Conservation (phyloP, 2,113 vertebrate genomes). For the Noturus placidus region DNA sequence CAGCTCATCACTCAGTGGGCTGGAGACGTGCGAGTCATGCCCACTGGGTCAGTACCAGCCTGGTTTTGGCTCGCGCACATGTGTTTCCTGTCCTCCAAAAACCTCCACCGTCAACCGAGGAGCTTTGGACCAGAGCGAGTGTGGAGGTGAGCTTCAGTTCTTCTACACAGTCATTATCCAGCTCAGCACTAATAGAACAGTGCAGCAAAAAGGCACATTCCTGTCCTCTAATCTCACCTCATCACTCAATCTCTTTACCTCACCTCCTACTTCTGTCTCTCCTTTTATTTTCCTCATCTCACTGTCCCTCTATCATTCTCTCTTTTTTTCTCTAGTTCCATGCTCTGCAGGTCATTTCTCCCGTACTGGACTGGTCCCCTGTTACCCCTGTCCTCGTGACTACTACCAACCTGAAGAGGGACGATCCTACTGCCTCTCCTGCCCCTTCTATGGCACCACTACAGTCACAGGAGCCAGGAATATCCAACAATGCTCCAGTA, state of each 20-base stretch:
- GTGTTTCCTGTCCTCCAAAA: constrained; percentile 80
- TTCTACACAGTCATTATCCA: neutral
- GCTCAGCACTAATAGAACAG: neutral
- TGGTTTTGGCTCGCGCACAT: constrained; percentile 78
- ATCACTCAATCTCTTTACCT: neutral
- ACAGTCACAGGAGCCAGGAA: constrained; percentile 82
- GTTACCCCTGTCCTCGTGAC: constrained; percentile 91
- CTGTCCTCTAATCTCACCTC: constrained; percentile 2
- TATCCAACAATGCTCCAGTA: constrained; percentile 95
- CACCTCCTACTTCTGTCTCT: constrained; percentile 7
- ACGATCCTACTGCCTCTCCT: constrained; percentile 93
- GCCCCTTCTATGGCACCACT: constrained; percentile 96
- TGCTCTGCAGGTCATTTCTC: constrained; percentile 91
- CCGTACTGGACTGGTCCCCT: constrained; percentile 90
- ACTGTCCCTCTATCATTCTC: neutral
- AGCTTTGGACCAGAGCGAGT: constrained; percentile 81
- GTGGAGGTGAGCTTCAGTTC: constrained; percentile 81
- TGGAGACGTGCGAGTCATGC: constrained; percentile 96
- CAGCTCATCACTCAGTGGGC: constrained; percentile 86
- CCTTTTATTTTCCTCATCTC: neutral
- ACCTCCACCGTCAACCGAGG: constrained; percentile 92
- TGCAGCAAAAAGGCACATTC: constrained; percentile 10
- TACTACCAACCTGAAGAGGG: constrained; percentile 93
- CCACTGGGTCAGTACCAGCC: constrained; percentile 88
- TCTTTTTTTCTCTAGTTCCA: constrained; percentile 75